Evolutionary conservation across 2,888 invertebrate genomes (phyloP).

Genomic region (Eristalinus sepulchralis): DNA sequence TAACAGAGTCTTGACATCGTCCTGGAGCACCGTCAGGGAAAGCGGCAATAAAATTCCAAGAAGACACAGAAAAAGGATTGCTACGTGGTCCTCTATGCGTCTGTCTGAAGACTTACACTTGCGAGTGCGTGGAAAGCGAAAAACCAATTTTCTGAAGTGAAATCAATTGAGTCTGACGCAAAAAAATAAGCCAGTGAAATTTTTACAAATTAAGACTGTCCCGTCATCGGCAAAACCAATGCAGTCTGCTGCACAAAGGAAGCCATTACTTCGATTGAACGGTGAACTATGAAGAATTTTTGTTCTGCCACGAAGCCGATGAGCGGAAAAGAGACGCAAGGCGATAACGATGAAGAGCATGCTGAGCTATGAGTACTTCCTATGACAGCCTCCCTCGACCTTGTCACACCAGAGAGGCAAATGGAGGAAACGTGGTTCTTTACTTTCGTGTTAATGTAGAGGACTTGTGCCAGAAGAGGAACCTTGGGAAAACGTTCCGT

Average conservation of each 20-base stretch:
- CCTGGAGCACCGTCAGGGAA: neutral
- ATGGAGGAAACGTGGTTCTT: neutral
- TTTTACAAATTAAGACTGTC: constrained; percentile 4
- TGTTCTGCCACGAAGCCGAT: neutral
- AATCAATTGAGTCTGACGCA: neutral
- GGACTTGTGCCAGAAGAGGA: neutral
- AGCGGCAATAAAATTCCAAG: constrained; percentile 11
- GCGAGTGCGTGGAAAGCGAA: neutral
- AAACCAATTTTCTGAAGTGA: constrained; percentile 40
- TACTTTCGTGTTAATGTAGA: neutral
- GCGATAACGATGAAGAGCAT: neutral
- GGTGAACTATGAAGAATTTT: constrained; percentile 1
- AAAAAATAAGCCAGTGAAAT: constrained; percentile 3
- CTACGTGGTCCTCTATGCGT: neutral
- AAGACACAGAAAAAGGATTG: neutral
- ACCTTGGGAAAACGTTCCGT: neutral
- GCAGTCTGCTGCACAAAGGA: constrained; percentile 7
- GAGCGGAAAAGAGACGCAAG: neutral
- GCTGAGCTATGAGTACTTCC: neutral
- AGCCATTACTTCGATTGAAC: constrained; percentile 25
- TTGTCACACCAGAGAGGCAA: neutral
- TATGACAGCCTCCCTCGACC: neutral
- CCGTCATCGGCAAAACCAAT: neutral
- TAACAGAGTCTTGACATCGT: neutral
- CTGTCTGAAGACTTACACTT: neutral